phyloP scores from a whole-genome alignment of 2,797 vertebrate species.

The Notolabrus celidotus region DNA sequence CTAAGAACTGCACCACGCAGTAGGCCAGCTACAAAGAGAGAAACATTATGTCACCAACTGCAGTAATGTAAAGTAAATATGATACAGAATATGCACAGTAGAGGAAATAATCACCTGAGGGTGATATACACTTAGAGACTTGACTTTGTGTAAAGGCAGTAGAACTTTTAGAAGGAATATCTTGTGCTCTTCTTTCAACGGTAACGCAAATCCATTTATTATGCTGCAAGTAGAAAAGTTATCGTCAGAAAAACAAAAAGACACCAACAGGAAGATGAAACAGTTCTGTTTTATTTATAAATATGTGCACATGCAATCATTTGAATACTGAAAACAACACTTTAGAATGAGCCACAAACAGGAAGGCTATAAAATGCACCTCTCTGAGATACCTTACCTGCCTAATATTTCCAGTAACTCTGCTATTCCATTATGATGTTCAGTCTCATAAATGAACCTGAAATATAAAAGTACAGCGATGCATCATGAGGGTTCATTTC shows the following conservation, averaged over 20 bases:
- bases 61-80: background rate
- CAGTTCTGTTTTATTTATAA: background rate
- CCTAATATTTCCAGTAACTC: slow-evolving; percentile 99
- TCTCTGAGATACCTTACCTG: slow-evolving; percentile 85
- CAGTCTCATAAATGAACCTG: slow-evolving; percentile 99
- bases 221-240: slow-evolving; percentile 84
- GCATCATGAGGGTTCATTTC: background rate
- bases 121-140: slow-evolving; percentile 98
- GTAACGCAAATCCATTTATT: slow-evolving; percentile 99
- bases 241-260: background rate
- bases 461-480: slow-evolving; percentile 27
- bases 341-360: background rate
- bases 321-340: background rate
- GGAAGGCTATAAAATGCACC: background rate
- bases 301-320: no score
- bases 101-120: slow-evolving; percentile 88
- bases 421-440: slow-evolving; percentile 99
- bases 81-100: background rate
- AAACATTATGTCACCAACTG: background rate
- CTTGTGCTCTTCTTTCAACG: slow-evolving; percentile 99
- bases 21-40: slow-evolving; percentile 91
- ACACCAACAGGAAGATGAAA: background rate
- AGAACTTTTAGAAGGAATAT: slow-evolving; percentile 98
- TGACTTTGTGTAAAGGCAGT: slow-evolving; percentile 98
- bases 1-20: slow-evolving; percentile 98